These are phyloP conservation scores for Neria commutata DNA, from an alignment of 2,888 invertebrate genomes.

Conservation along the genomic window DNA sequence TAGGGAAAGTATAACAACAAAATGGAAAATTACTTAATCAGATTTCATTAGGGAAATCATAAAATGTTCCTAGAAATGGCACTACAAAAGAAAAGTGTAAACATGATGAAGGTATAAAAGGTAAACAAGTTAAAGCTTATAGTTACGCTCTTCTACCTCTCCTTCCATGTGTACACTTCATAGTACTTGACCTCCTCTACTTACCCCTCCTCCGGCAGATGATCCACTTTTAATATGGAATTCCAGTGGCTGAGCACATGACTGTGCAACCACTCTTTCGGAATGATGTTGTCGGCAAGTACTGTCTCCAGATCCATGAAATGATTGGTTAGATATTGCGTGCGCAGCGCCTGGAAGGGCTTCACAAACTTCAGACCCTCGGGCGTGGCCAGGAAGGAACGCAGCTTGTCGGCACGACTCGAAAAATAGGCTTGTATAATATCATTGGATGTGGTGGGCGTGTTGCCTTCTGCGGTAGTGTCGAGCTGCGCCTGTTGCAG, in stretches of 20 bases:
- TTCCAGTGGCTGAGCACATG: conserved; percentile 74
- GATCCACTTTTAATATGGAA: conserved; percentile 71
- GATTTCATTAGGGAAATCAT: too few species aligned
- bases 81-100: too few species aligned
- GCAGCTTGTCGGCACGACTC: conserved; percentile 46
- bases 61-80: not conserved
- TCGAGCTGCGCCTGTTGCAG: conserved; percentile 10
- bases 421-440: conserved; percentile 52
- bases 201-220: conserved; percentile 73
- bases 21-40: too few species aligned
- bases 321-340: conserved; percentile 74
- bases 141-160: conserved; percentile 1
- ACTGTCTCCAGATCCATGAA: conserved; percentile 73
- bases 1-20: too few species aligned
- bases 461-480: conserved; percentile 16
- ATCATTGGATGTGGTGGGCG: conserved; percentile 37
- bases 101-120: too few species aligned
- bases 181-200: conserved; percentile 37
- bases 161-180: not conserved
- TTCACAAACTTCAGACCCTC: conserved; percentile 68
- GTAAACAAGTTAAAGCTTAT: too few species aligned
- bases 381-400: conserved; percentile 67
- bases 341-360: conserved; percentile 70
- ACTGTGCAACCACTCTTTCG: conserved; percentile 70
- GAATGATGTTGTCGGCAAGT: conserved; percentile 72